Base-by-base conservation (phyloP, 2,113 vertebrate genomes). In the Podarcis muralis region DNA sequence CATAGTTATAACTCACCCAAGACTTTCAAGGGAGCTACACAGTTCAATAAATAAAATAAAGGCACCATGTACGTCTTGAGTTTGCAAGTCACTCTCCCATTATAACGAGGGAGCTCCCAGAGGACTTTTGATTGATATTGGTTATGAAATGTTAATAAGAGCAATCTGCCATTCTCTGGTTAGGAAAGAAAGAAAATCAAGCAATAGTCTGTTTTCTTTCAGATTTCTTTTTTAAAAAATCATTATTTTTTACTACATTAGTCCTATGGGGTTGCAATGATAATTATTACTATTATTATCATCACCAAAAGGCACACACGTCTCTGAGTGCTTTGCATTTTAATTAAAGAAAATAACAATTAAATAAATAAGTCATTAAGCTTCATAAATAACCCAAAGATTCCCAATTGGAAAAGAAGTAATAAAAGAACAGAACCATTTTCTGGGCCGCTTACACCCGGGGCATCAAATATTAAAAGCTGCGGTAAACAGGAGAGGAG, bases 361-460 rank as follows among this genome's bases (percentile, higher is more conserved):
- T 87, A 78, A 89, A 75, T 7, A 90, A 27, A 86, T 0, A 86
- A 88, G 9, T 75, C 11, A 59, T 84, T 91, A 87, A 90, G 9
- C 22, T 16, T 3, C 83, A 80, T 48, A 66, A 88, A 48, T 40
- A 88, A 84, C 25, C 20, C 57, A 35, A 79, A 4, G 1, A 89
- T 81, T 68, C 30, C 11, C 75, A 53, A 85, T 83, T 9, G 7
- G 81, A 79, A 72, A 92, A 68, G 32, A 90, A 83, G 0, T 83
- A 48, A 8, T 88, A 75, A 84, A 1, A 16, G 1, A 88, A 82
- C 0, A 32, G 15, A 57, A 72, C 59, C 8, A 43, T 0, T 62
- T 1, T 0, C 3, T 86, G 40, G 66, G 30, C 12, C 2, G 0
- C 23, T 12, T 16, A 53, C 12, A 81, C 16, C 37, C 85, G 9